Conservation (phyloP, 2,888 invertebrate species). For the Drosophila mulleri region DNA sequence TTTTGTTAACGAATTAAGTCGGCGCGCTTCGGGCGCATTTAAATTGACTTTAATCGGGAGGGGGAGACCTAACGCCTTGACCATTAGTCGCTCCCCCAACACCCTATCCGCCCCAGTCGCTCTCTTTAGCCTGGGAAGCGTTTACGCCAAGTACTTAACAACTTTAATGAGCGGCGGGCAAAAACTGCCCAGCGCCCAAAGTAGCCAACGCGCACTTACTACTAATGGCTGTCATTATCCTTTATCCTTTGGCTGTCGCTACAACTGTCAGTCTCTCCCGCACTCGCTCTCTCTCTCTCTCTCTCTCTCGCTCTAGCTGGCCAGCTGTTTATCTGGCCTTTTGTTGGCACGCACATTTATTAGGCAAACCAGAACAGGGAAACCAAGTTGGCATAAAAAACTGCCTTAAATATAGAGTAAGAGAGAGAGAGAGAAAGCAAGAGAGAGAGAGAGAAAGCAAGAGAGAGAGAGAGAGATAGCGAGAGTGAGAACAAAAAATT, state of each 20-base stretch:
- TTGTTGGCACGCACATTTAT: slow-evolving; percentile 77
- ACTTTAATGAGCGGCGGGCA: slow-evolving; percentile 69
- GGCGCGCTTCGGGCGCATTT: slow-evolving; percentile 60
- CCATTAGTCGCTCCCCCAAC: slow-evolving; percentile 22
- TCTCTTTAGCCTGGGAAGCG: slow-evolving; percentile 47
- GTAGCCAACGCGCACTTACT: slow-evolving; percentile 77
- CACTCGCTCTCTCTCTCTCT: not conserved
- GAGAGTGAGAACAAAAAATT: slow-evolving; percentile 50
- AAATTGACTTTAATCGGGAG: slow-evolving; percentile 68
- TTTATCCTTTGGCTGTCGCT: slow-evolving; percentile 73
- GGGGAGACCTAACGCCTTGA: slow-evolving; percentile 16
- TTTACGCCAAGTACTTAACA: slow-evolving; percentile 77
- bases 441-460: not conserved
- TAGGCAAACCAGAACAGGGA: slow-evolving; percentile 58
- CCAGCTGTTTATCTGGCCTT: slow-evolving; percentile 68
- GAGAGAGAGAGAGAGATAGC: slow-evolving; percentile 18
- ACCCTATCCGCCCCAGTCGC: not conserved
- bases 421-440: slow-evolving; percentile 8
- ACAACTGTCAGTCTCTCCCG: slow-evolving; percentile 51
- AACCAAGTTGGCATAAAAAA: slow-evolving; percentile 27
- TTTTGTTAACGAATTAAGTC: slow-evolving; percentile 56
- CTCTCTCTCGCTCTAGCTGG: slow-evolving; percentile 14
- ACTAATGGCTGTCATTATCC: slow-evolving; percentile 80
- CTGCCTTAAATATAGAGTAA: slow-evolving; percentile 12
- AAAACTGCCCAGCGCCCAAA: slow-evolving; percentile 52